phyloP scores from a whole-genome alignment of 1,140 invertebrate genomes.

The Trialeurodes vaporariorum region DNA sequence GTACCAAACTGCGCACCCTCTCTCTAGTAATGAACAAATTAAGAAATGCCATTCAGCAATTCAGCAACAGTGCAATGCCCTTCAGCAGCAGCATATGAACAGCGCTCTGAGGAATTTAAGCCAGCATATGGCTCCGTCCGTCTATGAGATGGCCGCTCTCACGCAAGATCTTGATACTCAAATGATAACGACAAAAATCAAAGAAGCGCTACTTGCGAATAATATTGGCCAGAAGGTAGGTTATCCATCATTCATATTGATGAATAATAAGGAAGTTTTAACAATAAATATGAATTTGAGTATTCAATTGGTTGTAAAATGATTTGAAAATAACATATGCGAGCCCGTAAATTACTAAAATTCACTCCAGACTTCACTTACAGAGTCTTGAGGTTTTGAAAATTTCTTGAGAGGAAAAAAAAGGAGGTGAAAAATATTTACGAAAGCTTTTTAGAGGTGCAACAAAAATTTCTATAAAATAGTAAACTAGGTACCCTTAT shows the following conservation, averaged over 20 bases:
- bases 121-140: conserved; percentile 47
- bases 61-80: conserved; percentile 11
- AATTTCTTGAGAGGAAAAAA: too few species aligned
- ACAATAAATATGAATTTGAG: too few species aligned
- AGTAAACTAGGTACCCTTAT: too few species aligned
- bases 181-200: conserved; percentile 91
- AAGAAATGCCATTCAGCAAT: conserved; percentile 19
- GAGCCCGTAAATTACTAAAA: too few species aligned
- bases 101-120: conserved; percentile 13
- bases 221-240: conserved; percentile 91
- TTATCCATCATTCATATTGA: conserved; percentile 4
- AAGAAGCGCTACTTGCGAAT: conserved; percentile 89
- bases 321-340: too few species aligned
- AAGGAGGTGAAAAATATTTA: too few species aligned
- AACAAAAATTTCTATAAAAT: too few species aligned
- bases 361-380: too few species aligned
- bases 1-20: conserved; percentile 36
- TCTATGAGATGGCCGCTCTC: conserved; percentile 92
- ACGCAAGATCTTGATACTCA: conserved; percentile 95
- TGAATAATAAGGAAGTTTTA: too few species aligned
- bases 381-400: too few species aligned
- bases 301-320: too few species aligned
- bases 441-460: too few species aligned
- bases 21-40: conserved; percentile 15
- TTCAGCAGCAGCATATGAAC: conserved; percentile 41